Conservation (phyloP, 2,113 vertebrate species). For the Neodontobutis hainanensis region DNA sequence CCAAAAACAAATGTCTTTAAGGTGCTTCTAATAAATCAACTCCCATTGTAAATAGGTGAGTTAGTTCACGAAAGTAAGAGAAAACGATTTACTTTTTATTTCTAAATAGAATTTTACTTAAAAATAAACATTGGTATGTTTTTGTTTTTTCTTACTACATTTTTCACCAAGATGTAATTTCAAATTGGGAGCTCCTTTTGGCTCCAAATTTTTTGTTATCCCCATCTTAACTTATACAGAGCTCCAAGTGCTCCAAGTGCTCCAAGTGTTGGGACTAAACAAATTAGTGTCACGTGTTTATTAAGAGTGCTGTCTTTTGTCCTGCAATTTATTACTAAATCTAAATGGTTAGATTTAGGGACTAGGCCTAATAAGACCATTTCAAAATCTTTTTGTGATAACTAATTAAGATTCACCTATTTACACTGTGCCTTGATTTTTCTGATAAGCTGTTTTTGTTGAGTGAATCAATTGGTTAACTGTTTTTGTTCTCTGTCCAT, state of each 20-base stretch:
- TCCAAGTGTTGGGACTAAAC: background rate
- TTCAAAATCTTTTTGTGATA: background rate
- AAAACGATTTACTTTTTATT: background rate
- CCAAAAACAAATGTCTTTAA: background rate
- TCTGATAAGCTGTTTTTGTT: constrained; percentile 9
- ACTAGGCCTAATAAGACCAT: background rate
- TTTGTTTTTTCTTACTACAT: background rate
- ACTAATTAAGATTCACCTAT: background rate
- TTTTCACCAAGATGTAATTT: background rate
- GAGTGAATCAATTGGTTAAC: constrained; percentile 4
- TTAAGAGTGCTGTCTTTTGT: background rate
- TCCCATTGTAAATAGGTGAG: constrained; percentile 10
- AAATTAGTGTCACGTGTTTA: background rate
- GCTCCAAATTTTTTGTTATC: background rate
- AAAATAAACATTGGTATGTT: background rate
- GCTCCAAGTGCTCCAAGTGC: too few relatives aligned
- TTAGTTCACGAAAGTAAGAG: background rate
- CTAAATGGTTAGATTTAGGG: background rate
- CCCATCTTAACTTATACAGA: too few relatives aligned
- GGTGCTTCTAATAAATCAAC: constrained; percentile 28
- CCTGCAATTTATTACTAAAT: background rate
- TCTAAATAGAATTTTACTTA: background rate
- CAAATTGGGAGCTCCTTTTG: background rate
- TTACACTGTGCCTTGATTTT: constrained; percentile 45
- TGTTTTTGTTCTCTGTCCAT: constrained; percentile 57